Evolutionary conservation across 2,113 vertebrate genomes (phyloP).

Genomic region (Leptocoma aspasia): DNA sequence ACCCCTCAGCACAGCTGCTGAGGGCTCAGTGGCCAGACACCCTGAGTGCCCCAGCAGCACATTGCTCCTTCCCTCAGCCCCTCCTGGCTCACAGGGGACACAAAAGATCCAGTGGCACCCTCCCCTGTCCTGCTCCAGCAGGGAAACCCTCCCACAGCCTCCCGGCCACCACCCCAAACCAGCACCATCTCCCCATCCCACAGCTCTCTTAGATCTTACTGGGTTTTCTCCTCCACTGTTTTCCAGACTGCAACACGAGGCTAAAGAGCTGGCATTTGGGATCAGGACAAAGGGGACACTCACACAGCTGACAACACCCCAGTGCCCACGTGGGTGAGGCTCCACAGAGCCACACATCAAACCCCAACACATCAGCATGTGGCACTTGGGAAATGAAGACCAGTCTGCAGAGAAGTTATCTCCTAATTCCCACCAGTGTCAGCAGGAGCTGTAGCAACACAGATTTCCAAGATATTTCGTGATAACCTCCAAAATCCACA

Average conservation of each 20-base stretch:
- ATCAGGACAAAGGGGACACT: accelerated
- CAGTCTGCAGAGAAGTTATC: not conserved
- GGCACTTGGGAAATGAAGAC: not conserved
- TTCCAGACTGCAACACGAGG: not conserved
- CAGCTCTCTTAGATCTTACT: not conserved
- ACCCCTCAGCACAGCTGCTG: accelerated
- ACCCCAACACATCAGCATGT: accelerated
- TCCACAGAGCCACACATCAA: not conserved
- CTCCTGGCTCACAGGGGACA: accelerated
- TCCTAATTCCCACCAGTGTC: not conserved
- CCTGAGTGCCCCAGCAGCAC: not conserved
- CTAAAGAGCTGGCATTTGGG: not conserved
- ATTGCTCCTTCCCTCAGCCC: not conserved
- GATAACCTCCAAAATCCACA: not conserved
- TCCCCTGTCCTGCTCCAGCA: not conserved
- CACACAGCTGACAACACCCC: not conserved
- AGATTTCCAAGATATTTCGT: not conserved
- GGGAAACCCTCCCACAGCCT: not conserved
- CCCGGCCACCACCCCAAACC: not conserved
- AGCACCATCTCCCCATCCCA: not conserved
- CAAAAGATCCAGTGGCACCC: accelerated
- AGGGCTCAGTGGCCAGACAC: accelerated
- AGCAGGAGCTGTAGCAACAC: not conserved
- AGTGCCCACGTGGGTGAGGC: accelerated
- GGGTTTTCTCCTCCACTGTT: not conserved